These are phyloP conservation scores for Neomorphus geoffroyi DNA, from an alignment of 2,797 vertebrate genomes.

Conservation along the genomic window DNA sequence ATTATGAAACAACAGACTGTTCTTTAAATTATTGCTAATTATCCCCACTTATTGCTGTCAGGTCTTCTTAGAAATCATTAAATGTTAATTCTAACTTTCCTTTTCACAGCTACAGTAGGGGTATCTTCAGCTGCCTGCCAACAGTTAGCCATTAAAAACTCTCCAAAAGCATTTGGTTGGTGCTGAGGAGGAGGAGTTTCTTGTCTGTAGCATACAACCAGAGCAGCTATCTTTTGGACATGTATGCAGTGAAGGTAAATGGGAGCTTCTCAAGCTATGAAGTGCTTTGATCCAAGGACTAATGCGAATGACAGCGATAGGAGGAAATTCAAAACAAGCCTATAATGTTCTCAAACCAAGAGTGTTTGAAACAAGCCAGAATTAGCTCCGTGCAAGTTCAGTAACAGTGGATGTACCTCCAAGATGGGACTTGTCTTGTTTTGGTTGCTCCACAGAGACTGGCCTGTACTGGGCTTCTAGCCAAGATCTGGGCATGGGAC, in stretches of 20 bases:
- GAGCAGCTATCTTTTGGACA: background rate
- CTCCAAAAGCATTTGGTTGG: background rate
- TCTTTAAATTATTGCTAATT: background rate
- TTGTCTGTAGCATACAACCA: background rate
- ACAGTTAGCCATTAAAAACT: background rate
- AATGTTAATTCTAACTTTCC: background rate
- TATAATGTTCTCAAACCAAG: background rate
- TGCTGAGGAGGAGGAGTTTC: background rate
- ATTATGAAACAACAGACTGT: background rate
- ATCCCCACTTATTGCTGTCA: background rate
- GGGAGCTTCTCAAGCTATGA: background rate
- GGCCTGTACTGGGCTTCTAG: rapidly evolving
- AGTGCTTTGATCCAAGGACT: background rate
- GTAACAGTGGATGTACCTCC: background rate
- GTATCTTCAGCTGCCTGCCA: background rate
- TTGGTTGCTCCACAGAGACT: background rate
- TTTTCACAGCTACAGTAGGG: background rate
- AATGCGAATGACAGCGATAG: background rate
- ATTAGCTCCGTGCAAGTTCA: background rate
- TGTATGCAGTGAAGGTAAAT: background rate
- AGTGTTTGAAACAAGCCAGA: background rate
- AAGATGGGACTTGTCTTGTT: background rate
- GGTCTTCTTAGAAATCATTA: background rate
- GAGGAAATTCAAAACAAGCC: background rate
- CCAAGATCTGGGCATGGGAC: background rate